A percentile compares a stretch with the other conserved stretches of the same genome.
Conservation (phyloP, 2,113 vertebrate species). For the Henicopernis longicauda region DNA sequence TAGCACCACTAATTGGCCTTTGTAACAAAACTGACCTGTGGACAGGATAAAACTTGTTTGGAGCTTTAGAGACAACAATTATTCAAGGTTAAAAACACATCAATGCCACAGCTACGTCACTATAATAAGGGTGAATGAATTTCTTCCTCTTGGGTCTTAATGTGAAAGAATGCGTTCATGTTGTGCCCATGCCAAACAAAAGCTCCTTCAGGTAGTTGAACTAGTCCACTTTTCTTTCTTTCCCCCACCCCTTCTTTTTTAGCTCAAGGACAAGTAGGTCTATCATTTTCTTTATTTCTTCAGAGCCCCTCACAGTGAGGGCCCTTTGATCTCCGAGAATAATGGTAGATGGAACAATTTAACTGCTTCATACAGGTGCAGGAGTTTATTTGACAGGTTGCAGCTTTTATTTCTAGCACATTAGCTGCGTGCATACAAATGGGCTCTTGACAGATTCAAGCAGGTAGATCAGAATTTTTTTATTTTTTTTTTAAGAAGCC, state of each 20-base stretch:
- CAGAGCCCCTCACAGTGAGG: slow-evolving; percentile 64
- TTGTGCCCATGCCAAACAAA: slow-evolving; percentile 73
- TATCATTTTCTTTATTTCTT: slow-evolving; percentile 71
- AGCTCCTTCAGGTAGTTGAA: slow-evolving; percentile 75
- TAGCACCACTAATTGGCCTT: slow-evolving; percentile 97
- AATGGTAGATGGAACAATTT: slow-evolving; percentile 77
- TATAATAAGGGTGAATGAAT: slow-evolving; percentile 77
- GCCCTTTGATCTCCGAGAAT: slow-evolving; percentile 77
- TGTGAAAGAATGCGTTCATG: slow-evolving; percentile 75
- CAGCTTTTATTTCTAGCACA: slow-evolving; percentile 77
- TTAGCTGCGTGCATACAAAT: slow-evolving; percentile 73
- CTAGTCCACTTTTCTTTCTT: slow-evolving; percentile 35
- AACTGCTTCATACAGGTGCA: slow-evolving; percentile 78
- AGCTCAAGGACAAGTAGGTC: slow-evolving; percentile 72
- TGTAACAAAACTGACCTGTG: slow-evolving; percentile 98
- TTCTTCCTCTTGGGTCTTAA: slow-evolving; percentile 76
- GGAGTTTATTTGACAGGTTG: slow-evolving; percentile 76
- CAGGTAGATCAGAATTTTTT: slow-evolving; percentile 69
- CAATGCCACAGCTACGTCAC: slow-evolving; percentile 78
- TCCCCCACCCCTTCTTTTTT: slow-evolving; percentile 29
- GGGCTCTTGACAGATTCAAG: slow-evolving; percentile 72
- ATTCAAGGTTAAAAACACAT: slow-evolving; percentile 84
- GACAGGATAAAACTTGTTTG: slow-evolving; percentile 95
- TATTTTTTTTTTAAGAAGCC: slow-evolving; percentile 12
- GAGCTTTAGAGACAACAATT: slow-evolving; percentile 87